Base-by-base conservation (phyloP, 2,888 invertebrate genomes). In the Dyspetes luteomarginatus region DNA sequence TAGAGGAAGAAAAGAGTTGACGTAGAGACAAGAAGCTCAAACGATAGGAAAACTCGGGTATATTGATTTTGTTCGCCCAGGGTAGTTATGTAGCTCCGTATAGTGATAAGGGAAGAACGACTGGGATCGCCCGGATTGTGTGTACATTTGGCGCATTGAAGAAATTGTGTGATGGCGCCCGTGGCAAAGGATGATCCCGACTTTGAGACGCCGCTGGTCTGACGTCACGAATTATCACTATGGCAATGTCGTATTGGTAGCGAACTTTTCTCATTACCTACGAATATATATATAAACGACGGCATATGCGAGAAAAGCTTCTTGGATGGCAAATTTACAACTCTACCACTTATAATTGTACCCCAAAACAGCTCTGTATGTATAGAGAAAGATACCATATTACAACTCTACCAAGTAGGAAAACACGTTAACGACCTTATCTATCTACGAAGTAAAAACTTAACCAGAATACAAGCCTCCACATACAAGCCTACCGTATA, bases 41-140 rank as follows among this genome's bases (percentile, higher is more conserved):
- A 52, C 52, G 52, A 41, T n/a, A 67, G 52, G 24, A 60, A n/a
- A 30, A 58, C 36, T 36, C 12, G 9, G 36, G 36, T 28, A 71
- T 76, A 76, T 76, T 56, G 76, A 76, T 76, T 76, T 52, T 58
- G 58, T 48, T 76, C 58, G 36, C 50, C 17, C 45, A 56, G 76
- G 68, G 58, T 30, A 65, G 56, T 45, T 68, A 58, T 30, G 75
- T 45, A 26, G 50, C 41, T 30, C 43, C 9, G 3, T 36, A 36
- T 36, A 36, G 36, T 36, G 67, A 67, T 55, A 24, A 19, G 56
- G 69, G 60, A 58, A 15, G 28, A 22, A 58, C 45, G 52, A 50
- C 24, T 9, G 17, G 36, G 12, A 7, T 36, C 36, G 36, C 12
- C 36, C 50, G 12, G 3, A 24, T 12, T 26, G 28, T 58, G 30